Conservation (phyloP, 2,113 vertebrate species). For the Cyanoramphus novaezelandiae region DNA sequence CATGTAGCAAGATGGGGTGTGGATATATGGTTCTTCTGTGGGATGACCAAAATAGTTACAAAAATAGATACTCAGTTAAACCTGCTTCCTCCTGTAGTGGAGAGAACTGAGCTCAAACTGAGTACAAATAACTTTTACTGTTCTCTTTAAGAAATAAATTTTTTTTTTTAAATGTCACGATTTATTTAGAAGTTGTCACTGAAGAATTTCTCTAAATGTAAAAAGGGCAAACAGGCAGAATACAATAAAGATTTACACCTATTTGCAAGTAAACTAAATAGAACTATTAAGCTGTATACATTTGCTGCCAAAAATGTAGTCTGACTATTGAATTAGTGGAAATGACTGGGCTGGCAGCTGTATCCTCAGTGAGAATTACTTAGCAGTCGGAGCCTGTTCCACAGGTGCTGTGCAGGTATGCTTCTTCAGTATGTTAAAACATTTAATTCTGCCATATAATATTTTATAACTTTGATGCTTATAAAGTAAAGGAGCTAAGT, state of each 20-base stretch:
- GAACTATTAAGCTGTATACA: background rate
- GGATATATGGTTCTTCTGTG: background rate
- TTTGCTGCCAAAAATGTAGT: background rate
- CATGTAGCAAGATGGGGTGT: background rate
- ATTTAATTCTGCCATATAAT: background rate
- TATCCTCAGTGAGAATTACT: background rate
- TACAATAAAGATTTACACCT: background rate
- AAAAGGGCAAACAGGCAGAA: background rate
- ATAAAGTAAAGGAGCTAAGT: background rate
- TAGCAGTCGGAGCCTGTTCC: background rate
- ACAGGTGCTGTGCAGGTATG: background rate
- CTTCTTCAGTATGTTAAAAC: background rate
- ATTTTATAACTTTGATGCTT: background rate
- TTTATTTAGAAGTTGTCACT: background rate
- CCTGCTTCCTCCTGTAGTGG: background rate
- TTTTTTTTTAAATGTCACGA: background rate
- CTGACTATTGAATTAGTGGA: constrained; percentile 3
- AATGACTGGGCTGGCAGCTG: background rate
- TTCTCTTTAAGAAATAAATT: background rate
- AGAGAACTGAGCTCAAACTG: background rate
- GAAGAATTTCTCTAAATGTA: background rate
- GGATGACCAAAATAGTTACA: background rate
- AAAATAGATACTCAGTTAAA: background rate
- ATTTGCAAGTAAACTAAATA: background rate
- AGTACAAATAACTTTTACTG: background rate